Evolutionary conservation across 2,113 vertebrate genomes (phyloP), one percentile per base, ranked within the genome.

Genomic region (Neofelis nebulosa): DNA sequence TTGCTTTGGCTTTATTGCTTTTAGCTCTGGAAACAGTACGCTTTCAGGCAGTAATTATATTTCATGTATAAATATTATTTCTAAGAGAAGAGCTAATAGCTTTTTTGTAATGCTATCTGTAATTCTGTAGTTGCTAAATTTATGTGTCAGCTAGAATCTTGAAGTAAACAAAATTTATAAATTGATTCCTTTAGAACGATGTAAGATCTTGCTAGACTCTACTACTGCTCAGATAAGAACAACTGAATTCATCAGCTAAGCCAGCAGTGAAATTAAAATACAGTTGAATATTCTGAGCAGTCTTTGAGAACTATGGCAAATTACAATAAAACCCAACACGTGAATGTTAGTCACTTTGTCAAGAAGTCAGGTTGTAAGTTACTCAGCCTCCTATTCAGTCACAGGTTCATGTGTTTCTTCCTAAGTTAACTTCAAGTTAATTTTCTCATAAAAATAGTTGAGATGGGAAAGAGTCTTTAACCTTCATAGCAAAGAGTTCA

Each of bases 1-100:
- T 84, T 97, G 76, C 74, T 87, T 87, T 96, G 83, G 41, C 57
- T 97, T 96, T 96, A 94, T 96, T 98, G 85, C 96, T 85, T 97
- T 95, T 91, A 92, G 92, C 66, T 79, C 92, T 96, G 92, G 89
- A 96, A 97, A 95, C 36, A 68, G 41, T 50, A 2, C 33, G 79
- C 25, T 65, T 83, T 57, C 23, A 38, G 74, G 73, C 38, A 38
- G 36, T 93, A 95, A 98, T 98, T 95, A 93, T 71, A 93, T 89
- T 94, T 61, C 78, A 66, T 97, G 97, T 97, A 94, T 96, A 98
- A 97, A 97, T 91, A 94, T 97, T 93, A 91, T 98, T 85, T 97
- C 90, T 83, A 91, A 81, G 79, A 94, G 86, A 95, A 78, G 57
- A 95, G 87, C 81, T 95, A 97, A 93, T 93, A 91, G 89, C 63